Evolutionary conservation across 2,888 invertebrate species (phyloP).

Genomic region (Brachyptera putata): DNA sequence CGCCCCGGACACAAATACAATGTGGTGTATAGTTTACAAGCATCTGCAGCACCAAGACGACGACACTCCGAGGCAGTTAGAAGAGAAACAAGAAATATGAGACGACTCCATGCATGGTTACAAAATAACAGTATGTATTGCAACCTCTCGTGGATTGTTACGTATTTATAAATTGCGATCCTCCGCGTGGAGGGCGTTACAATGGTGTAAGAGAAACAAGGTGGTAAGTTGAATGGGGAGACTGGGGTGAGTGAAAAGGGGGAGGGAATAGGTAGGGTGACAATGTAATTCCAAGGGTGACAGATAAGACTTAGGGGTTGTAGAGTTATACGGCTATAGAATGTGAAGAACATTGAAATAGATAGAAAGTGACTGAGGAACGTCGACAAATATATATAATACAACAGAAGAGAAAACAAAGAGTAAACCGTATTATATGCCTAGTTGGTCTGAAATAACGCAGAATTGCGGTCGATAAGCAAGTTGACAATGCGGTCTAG

Average conservation of each 20-base stretch:
- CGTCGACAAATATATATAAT: conserved; percentile 7
- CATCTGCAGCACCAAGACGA: conserved; percentile 5
- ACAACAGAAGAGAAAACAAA: conserved; percentile 12
- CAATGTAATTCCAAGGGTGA: conserved; percentile 19
- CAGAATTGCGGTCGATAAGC: conserved; percentile 15
- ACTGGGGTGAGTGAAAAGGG: neutral
- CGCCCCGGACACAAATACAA: conserved; percentile 8
- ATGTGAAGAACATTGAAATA: neutral
- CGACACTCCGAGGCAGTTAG: too few relatives aligned
- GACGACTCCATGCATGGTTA: too few relatives aligned
- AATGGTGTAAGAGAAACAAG: conserved; percentile 14
- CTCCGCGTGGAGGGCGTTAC: neutral
- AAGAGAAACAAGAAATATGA: too few relatives aligned
- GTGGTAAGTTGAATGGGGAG: conserved; percentile 14
- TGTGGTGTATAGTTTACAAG: conserved; percentile 4
- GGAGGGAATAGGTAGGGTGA: conserved; percentile 7
- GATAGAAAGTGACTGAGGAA: conserved; percentile 13
- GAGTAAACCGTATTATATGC: too few relatives aligned
- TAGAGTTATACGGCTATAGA: neutral
- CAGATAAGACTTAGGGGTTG: conserved; percentile 12
- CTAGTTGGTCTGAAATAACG: conserved; percentile 4
- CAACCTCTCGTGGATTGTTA: conserved; percentile 8
- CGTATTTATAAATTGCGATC: conserved; percentile 21
- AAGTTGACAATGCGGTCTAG: conserved; percentile 9
- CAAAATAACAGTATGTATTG: conserved; percentile 4